Conservation (phyloP, 2,113 vertebrate genomes). For the Acrocephalus kingi region DNA sequence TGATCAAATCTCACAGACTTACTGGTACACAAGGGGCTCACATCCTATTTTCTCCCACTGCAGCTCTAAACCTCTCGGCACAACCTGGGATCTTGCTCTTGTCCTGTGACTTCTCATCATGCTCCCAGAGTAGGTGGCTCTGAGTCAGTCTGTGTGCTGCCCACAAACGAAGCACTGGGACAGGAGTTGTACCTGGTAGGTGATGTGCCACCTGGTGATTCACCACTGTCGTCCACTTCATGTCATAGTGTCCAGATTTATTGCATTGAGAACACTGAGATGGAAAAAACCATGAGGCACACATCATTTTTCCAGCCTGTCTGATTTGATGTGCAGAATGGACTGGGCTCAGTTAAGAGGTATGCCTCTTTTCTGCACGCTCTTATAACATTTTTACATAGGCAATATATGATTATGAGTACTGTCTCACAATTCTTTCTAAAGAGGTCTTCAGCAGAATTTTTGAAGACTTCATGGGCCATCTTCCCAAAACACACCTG, state of each 20-base stretch:
- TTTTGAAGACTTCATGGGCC: background rate
- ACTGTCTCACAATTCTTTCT: background rate
- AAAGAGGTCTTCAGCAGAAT: background rate
- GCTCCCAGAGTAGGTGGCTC: background rate
- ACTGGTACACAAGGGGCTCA: background rate
- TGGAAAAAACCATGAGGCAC: background rate
- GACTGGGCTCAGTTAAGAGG: background rate
- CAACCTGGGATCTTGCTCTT: background rate
- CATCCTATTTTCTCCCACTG: background rate
- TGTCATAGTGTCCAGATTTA: background rate
- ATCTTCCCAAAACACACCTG: background rate
- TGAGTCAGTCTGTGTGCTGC: background rate
- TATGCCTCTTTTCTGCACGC: background rate
- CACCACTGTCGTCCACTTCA: background rate
- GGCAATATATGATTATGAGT: background rate
- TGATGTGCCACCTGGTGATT: background rate
- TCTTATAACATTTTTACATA: background rate
- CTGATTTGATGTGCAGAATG: background rate
- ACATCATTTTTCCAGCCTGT: background rate
- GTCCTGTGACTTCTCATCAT: background rate
- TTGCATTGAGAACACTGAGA: rapidly evolving
- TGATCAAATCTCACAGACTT: background rate
- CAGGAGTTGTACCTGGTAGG: no score
- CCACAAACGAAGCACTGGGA: background rate
- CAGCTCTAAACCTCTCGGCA: background rate